Base-by-base conservation (phyloP, 1,140 invertebrate species). In the Neodiprion pinetum region DNA sequence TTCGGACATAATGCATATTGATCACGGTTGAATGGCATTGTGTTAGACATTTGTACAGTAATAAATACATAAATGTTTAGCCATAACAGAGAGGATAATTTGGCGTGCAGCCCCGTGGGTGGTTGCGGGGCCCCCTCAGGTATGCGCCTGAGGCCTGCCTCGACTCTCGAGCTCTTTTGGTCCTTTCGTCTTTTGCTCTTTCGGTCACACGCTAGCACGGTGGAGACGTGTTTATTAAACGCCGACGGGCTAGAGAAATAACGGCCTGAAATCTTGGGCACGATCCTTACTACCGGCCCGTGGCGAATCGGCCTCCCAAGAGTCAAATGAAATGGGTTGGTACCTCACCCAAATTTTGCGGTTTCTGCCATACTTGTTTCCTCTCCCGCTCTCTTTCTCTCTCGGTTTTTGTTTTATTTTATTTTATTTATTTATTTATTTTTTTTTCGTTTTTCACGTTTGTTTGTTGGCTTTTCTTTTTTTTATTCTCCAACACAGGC, bases 51-150 rank as follows among this genome's bases (percentile, higher is more conserved):
- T 84, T 83, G 80, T 82, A 77, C 78, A 75, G 76, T 76, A 80
- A 83, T 83, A 83, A 83, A 83, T 82, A 80, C 75, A 80, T 80
- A 83, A 83, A 83, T 82, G 81, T 83, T 83, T 82, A 79, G 74
- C 78, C 79, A 81, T 79, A 82, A 80, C 76, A 77, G 78, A 40
- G 74, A 70, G 76, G 77, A 80, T 80, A 80, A 82, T 80, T 81
- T 79, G 79, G 75, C 80, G 78, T 79, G 77, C 48, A 79, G 67
- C 67, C 75, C 77, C 69, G 71, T 74, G 76, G 75, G 74, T 75
- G 77, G 74, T 75, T 61, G 11, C 53, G 53, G 53, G 53, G 28
- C 28, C 11, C 53, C 53, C 53, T 40, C 53, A 61, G 53, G 53
- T 61, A 61, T 17, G 53, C n/a, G 53, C 53, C 53, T 17, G 11